Conservation (phyloP, 2,888 invertebrate genomes). For the Theodoxus fluviatilis region DNA sequence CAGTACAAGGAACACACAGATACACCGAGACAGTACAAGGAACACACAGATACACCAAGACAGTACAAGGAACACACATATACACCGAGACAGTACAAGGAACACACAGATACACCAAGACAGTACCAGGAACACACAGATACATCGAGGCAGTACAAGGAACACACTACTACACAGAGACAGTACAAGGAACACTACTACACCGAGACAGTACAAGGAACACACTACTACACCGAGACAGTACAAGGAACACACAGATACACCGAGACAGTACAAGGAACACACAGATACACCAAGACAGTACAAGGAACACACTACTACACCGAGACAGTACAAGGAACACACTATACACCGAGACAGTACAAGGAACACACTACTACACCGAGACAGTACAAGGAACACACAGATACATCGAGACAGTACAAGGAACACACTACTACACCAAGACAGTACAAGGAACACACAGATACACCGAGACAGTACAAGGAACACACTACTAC, state of each 20-base stretch:
- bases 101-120: too few species aligned
- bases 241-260: too few species aligned
- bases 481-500: not conserved
- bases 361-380: too few species aligned
- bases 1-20: not conserved
- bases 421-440: not conserved
- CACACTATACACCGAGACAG: not conserved
- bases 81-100: too few species aligned
- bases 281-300: not conserved
- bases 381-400: too few species aligned
- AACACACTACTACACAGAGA: not conserved
- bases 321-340: not conserved
- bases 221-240: not conserved
- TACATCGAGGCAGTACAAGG: not conserved
- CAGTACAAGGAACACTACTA: not conserved
- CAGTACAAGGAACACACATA: not conserved
- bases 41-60: not conserved
- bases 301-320: not conserved
- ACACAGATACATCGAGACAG: not conserved
- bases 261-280: too few species aligned
- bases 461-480: not conserved
- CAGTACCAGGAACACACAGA: too few species aligned
- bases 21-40: not conserved
- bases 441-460: not conserved
- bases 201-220: not conserved